Base-by-base conservation (phyloP, 2,113 vertebrate genomes). In the Cyanoramphus novaezelandiae region DNA sequence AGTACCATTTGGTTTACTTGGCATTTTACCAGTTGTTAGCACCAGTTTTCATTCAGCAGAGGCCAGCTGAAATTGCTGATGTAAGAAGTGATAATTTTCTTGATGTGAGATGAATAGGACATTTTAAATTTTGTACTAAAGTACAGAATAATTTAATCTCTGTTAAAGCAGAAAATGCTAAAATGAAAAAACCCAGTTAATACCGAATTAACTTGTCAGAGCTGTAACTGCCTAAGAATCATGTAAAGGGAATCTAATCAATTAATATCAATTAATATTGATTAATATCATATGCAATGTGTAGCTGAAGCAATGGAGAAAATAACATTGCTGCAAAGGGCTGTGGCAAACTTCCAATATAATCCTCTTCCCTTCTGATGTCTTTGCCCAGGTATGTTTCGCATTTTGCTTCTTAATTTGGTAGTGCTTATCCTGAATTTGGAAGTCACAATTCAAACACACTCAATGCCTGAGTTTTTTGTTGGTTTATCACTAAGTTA, bases 81-180 rank as follows among this genome's bases (percentile, higher is more conserved):
- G 70, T 18, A 92, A 90, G 31, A 93, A 86, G 69, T 59, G 69
- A 79, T 94, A 86, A 88, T 93, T 94, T 86, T 79, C 78, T 91
- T 91, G 81, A 92, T 77, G 41, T 62, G 69, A 67, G 69, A 80
- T 72, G 76, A 96, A 95, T 75, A 90, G 67, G 46, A 59, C 27
- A 70, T 88, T 82, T 90, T 79, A 79, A 76, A 92, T 91, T 77
- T 75, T 93, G 62, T 74, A 65, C 25, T 53, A 47, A 92, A 90
- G 47, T 43, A 84, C 55, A 93, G 25, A 92, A 87, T 81, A 11
- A 90, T 93, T 95, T 71, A 68, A 25, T 81, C 60, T 91, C 28
- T 75, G 7, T 62, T 94, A 44, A 6, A 53, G 39, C 68, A 81
- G 39, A 83, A 92, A 74, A 62, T 43, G 16, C 14, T 68, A 60